Evolutionary conservation across 2,113 vertebrate genomes (phyloP), one percentile per base, ranked within the genome.

Genomic region (Psilopogon haemacephalus): DNA sequence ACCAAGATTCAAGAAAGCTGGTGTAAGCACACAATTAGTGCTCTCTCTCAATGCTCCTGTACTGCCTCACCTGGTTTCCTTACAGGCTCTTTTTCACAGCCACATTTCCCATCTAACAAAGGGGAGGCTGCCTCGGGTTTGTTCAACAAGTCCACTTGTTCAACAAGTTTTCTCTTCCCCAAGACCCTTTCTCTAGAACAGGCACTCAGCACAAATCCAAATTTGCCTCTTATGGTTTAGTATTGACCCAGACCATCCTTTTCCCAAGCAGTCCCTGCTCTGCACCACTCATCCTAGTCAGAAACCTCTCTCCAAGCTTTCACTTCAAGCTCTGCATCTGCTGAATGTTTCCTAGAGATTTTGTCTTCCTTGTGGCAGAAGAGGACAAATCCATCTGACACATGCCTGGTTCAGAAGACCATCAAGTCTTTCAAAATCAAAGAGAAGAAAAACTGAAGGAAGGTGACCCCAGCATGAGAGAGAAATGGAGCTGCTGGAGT

Each of bases 281-380:
- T 58, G 20, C 35, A 86, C 18, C 28, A 44, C 14, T 7, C 72
- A 54, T 91, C 38, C 13, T 40, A 35, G 38, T 23, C 59, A 55
- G 38, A 83, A 73, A 54, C 3, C 2, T 6, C n/a, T 76, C 55
- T 75, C 35, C 27, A 5, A 83, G 40, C 23, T 73, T 83, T 63
- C 28, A 85, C 8, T 11, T 2, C 20, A 27, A 12, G 12, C 8
- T 83, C 18, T 68, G 13, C 14, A 26, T 30, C 24, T 73, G 10
- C 26, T 30, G 32, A 14, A 21, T 76, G 8, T 11, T 46, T 80
- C 55, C 33, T 42, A 35, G 28, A 77, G 42, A 7, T 37, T 17
- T 9, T 92, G 33, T 67, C 28, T 72, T 92, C 44, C 59, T 88
- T 93, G 65, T 65, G 86, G 63, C 32, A 90, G 40, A 94, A 85